Evolutionary conservation across 2,888 invertebrate genomes (phyloP), one percentile per base, ranked within the genome.

Genomic region (Periphyllus acericola): DNA sequence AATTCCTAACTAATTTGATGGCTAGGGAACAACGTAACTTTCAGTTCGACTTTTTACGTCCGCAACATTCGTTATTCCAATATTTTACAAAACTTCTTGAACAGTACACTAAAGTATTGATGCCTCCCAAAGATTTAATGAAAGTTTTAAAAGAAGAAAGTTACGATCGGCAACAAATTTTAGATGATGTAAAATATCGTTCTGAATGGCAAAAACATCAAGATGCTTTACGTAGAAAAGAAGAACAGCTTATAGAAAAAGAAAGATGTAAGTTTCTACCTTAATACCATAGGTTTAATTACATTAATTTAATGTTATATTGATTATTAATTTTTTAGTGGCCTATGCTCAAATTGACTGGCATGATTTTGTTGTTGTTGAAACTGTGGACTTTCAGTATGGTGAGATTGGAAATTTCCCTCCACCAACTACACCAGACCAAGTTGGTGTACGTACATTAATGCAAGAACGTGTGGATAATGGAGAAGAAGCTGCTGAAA

Each of bases 281-380:
- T 9, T 68, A 75, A 32, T 55, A 80, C 71, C 29, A 1, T n/a
- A n/a, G 1, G n/a, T 32, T 68, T 60, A 34, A 19, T 34, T 36
- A n/a, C n/a, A n/a, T n/a, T n/a, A n/a, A n/a, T n/a, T n/a, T n/a
- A 74, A 79, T 32, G 8, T 21, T 46, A 80, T 83, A n/a, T 78
- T 19, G 79, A 89, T 91, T 92, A 88, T 89, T 84, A 11, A 74
- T 29, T 79, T 91, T 92, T 89, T 89, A 94, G 94, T 97, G 52
- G 97, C 97, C 0, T 99, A 99, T 91, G 98, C 99, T 0, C 98
- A 98, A 91, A 99, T 99, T 89, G 99, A 99, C 92, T 99, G 99
- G 99, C 99, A 99, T 91, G 99, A 99, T 92, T 99, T 99, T 92
- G 99, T 99, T 1, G 99, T 99, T 0, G 99, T 99, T 0, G 99